A percentile compares a stretch with the other conserved stretches of the same genome.
Evolutionary conservation across 2,113 vertebrate genomes (phyloP).

Genomic region (Danio rerio): DNA sequence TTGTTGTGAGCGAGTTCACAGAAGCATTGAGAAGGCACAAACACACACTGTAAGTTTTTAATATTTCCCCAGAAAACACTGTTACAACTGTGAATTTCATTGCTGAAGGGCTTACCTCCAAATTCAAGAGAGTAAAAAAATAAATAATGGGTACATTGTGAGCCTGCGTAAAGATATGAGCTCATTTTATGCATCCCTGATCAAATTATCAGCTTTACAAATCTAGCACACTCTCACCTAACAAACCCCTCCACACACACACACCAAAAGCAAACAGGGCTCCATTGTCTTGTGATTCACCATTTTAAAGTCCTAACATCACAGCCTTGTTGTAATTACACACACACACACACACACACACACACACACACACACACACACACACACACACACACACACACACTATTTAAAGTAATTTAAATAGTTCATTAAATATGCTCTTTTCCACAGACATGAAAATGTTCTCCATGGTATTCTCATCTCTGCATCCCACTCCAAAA

Average conservation of each 20-base stretch:
- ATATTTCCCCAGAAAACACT: not conserved
- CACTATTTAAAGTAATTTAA: not conserved
- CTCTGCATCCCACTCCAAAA: constrained; percentile 15
- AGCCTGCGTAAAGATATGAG: not conserved
- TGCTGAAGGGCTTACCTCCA: not conserved
- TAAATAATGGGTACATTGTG: not conserved
- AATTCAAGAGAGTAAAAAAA: not conserved
- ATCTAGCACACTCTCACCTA: constrained; percentile 10
- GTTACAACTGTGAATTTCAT: not conserved
- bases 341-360: not conserved
- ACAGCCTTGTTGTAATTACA: not conserved
- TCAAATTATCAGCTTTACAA: constrained; percentile 13
- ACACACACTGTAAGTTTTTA: not conserved
- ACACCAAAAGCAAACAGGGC: not conserved
- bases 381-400: not conserved
- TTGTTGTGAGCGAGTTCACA: too few relatives aligned
- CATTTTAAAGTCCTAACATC: not conserved
- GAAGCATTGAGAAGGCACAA: too few relatives aligned
- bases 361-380: too few relatives aligned
- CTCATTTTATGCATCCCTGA: constrained; percentile 24
- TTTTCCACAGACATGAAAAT: constrained; percentile 9
- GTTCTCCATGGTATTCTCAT: not conserved
- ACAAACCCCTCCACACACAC: constrained; percentile 23
- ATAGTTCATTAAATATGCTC: constrained; percentile 22
- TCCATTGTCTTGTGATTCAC: not conserved